phyloP scores from a whole-genome alignment of 2,797 vertebrate genomes.

The Cirrhinus molitorella region DNA sequence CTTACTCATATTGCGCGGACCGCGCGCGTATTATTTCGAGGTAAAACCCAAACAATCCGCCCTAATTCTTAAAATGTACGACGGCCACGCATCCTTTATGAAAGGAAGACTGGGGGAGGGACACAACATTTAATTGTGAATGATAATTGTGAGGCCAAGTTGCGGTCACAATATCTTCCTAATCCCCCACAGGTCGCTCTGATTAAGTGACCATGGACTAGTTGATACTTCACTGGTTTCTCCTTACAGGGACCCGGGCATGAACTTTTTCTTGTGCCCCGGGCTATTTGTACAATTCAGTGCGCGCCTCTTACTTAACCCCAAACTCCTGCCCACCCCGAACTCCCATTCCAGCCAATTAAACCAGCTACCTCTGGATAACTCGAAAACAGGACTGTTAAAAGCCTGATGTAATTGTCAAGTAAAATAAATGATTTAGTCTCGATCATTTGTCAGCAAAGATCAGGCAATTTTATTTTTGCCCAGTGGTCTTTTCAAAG shows the following conservation, averaged over 20 bases:
- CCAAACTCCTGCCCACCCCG: conserved; percentile 73
- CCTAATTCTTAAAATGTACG: background rate
- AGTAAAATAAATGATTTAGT: background rate
- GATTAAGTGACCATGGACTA: conserved; percentile 80
- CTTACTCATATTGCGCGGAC: too few species aligned
- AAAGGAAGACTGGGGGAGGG: conserved; percentile 9
- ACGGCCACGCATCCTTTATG: background rate
- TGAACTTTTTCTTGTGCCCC: conserved; percentile 85
- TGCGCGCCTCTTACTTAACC: conserved; percentile 77
- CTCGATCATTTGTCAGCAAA: background rate
- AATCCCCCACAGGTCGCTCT: conserved; percentile 78
- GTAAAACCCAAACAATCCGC: background rate
- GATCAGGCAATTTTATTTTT: background rate
- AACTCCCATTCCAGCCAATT: conserved; percentile 61
- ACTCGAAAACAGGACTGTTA: conserved; percentile 10
- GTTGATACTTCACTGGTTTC: conserved; percentile 72
- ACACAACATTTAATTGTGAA: conserved; percentile 55
- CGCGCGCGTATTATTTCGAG: background rate
- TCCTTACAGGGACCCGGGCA: conserved; percentile 82
- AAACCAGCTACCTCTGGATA: conserved; percentile 54
- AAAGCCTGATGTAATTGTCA: background rate
- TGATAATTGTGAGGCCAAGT: conserved; percentile 70
- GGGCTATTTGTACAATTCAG: conserved; percentile 84
- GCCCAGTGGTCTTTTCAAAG: background rate
- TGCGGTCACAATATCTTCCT: conserved; percentile 72